phyloP scores from a whole-genome alignment of 1,140 invertebrate species.

The Drosophila ohnishii region DNA sequence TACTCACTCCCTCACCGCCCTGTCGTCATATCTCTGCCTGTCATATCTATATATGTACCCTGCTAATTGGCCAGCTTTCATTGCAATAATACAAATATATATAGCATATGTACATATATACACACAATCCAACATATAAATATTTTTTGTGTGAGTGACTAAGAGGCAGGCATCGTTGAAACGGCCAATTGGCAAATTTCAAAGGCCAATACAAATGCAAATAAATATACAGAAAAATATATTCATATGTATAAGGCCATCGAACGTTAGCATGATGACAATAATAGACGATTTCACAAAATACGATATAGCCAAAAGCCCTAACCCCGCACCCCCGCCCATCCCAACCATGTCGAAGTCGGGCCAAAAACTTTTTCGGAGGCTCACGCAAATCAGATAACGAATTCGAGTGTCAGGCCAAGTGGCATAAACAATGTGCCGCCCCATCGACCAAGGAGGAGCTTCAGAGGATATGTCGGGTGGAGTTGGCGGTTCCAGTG shows the following conservation, averaged over 20 bases:
- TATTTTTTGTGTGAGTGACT: slow-evolving; percentile 65
- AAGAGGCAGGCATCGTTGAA: slow-evolving; percentile 48
- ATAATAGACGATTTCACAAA: slow-evolving; percentile 80
- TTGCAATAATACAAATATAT: slow-evolving; percentile 70
- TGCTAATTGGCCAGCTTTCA: slow-evolving; percentile 77
- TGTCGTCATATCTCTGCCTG: slow-evolving; percentile 35
- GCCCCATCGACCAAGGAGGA: slow-evolving; percentile 23
- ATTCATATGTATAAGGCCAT: slow-evolving; percentile 54
- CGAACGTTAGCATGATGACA: slow-evolving; percentile 79
- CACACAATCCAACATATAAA: slow-evolving; percentile 41
- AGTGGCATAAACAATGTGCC: slow-evolving; percentile 73
- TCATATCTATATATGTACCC: slow-evolving; percentile 34
- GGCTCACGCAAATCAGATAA: slow-evolving; percentile 73
- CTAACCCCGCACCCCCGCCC: neutral
- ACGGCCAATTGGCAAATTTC: slow-evolving; percentile 68
- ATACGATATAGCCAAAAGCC: slow-evolving; percentile 53
- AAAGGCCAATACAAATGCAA: slow-evolving; percentile 68
- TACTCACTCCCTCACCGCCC: slow-evolving; percentile 10
- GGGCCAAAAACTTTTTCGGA: slow-evolving; percentile 51
- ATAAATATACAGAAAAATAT: slow-evolving; percentile 39
- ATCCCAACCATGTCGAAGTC: neutral
- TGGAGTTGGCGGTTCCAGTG: neutral
- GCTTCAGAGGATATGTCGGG: neutral
- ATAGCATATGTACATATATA: slow-evolving; percentile 40
- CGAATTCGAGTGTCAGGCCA: slow-evolving; percentile 75